phyloP scores from a whole-genome alignment of 2,113 vertebrate genomes.

The Aptenodytes forsteri region DNA sequence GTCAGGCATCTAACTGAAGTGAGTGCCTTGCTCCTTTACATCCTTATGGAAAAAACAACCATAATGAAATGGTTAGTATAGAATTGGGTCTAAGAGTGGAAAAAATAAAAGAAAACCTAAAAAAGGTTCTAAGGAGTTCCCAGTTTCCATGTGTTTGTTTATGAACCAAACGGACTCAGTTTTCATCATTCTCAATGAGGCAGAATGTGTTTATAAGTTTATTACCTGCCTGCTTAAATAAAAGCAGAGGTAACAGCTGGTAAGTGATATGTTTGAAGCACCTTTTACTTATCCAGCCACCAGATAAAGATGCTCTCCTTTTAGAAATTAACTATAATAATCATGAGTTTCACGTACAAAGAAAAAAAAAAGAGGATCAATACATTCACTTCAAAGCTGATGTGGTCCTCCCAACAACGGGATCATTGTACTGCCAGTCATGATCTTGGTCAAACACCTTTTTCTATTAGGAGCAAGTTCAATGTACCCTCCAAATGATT shows the following conservation, averaged over 20 bases:
- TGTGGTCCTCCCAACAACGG: not conserved
- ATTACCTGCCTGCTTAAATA: not conserved
- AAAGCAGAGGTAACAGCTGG: not conserved
- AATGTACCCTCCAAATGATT: not conserved
- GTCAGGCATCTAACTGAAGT: not conserved
- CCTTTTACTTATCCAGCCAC: not conserved
- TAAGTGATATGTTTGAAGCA: not conserved
- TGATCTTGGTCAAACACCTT: conserved; percentile 36
- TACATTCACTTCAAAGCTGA: conserved; percentile 45
- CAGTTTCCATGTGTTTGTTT: not conserved
- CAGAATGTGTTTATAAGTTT: not conserved
- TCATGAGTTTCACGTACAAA: not conserved
- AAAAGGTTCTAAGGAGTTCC: not conserved
- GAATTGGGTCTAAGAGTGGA: not conserved
- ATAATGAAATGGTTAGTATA: not conserved
- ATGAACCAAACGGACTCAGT: not conserved
- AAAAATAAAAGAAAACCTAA: not conserved
- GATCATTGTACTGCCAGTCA: not conserved
- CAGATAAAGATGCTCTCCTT: not conserved
- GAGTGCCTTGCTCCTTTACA: not conserved
- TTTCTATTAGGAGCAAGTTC: not conserved
- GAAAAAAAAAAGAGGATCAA: not conserved
- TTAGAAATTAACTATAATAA: conserved; percentile 1
- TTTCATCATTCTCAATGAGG: not conserved
- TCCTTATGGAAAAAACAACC: not conserved